Percentiles rank a stretch among this genome's conserved stretches.
Evolutionary conservation across 2,888 invertebrate species (phyloP).

Genomic region (Venusia cambrica): DNA sequence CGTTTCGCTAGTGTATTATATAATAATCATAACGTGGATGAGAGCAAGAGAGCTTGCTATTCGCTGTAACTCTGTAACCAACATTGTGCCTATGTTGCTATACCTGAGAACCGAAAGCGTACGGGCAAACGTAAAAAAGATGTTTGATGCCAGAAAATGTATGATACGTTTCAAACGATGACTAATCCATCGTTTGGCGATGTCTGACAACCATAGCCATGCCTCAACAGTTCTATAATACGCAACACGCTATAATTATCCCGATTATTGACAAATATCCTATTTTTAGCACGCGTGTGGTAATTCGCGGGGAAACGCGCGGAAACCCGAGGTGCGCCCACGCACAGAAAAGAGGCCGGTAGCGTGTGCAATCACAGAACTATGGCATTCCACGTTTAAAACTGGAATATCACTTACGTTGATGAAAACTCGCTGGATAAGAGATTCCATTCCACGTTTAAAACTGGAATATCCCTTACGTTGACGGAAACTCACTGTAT

Average conservation of each 20-base stretch:
- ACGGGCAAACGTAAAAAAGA: not conserved
- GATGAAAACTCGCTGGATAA: not conserved
- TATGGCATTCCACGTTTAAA: slow-evolving; percentile 19
- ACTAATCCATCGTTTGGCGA: slow-evolving; percentile 20
- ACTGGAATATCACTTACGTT: slow-evolving; percentile 19
- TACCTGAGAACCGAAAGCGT: no score
- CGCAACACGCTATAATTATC: slow-evolving; percentile 24
- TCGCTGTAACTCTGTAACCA: no score
- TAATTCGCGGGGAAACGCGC: slow-evolving; percentile 47
- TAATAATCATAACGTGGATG: no score
- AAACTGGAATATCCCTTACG: no score
- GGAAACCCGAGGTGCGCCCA: slow-evolving; percentile 63
- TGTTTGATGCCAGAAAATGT: slow-evolving; percentile 4
- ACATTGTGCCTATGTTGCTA: no score
- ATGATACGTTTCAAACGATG: slow-evolving; percentile 12
- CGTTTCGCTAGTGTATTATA: no score
- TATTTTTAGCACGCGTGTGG: slow-evolving; percentile 57
- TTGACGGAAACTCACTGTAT: no score
- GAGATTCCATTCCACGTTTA: no score
- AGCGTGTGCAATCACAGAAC: slow-evolving; percentile 45
- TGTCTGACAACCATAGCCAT: slow-evolving; percentile 19
- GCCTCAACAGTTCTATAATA: slow-evolving; percentile 15
- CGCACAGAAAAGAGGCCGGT: slow-evolving; percentile 40
- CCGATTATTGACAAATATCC: slow-evolving; percentile 49
- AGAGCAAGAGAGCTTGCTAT: no score